Evolutionary conservation across 1,140 invertebrate species (phyloP), one percentile per base, ranked within the genome.

Genomic region (Drosophila sp.): DNA sequence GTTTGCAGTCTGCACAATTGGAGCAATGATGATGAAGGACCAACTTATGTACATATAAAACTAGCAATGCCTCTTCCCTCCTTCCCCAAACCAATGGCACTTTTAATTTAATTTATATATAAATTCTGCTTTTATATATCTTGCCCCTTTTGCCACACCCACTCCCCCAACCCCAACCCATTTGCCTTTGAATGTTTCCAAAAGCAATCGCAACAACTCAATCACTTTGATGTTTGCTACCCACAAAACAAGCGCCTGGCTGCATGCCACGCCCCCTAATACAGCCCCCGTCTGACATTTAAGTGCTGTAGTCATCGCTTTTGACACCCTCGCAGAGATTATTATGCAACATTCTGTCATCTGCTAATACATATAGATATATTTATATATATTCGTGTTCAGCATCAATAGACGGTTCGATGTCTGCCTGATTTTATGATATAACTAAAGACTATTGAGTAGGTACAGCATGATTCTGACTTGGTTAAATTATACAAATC

Each of bases 161-260:
- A 11, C 35, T 0, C 7, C 10, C 10, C 10, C 33, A 8, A 6
- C 2, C 7, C 8, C 23, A 32, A 56, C 11, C 40, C 23, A 56
- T 66, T 77, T 40, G 57, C 23, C 41, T 61, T 23, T 60, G 32
- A 55, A 72, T 79, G 35, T 72, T 79, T 83, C 76, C 76, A 50
- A 87, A 83, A 87, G 83, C 83, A 87, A 87, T 87, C 83, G 83
- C 83, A 87, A 87, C 83, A 87, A 87, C 83, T 87, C 83, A 87
- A 87, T 87, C 83, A 87, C 83, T 87, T 87, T 87, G 83, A 87
- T 87, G 83, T 81, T 17, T 82, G 76, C 66, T 77, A 65, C 79
- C 79, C 83, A 83, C 83, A 85, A 86, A 86, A 82, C 79, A 72
- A 66, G 62, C 44, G 58, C 33, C 68, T 17, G 44, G 27, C 54